Percentiles rank a stretch among this genome's conserved stretches.
Conservation (phyloP, 2,113 vertebrate genomes). For the Talpa occidentalis region DNA sequence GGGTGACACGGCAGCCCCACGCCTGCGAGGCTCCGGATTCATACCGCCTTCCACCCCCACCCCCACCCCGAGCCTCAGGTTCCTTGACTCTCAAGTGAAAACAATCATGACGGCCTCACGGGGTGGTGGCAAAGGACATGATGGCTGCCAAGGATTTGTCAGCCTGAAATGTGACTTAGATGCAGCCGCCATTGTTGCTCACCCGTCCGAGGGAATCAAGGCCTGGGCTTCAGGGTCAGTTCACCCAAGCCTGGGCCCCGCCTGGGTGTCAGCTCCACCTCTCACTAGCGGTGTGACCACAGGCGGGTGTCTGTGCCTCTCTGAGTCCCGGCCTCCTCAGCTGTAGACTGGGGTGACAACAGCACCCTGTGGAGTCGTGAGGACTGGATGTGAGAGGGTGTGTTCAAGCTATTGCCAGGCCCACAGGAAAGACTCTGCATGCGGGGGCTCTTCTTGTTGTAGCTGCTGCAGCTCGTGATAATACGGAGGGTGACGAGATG, state of each 20-base stretch:
- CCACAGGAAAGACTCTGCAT: neutral
- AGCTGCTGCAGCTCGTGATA: neutral
- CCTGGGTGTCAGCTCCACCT: neutral
- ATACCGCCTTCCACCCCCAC: neutral
- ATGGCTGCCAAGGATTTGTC: no score
- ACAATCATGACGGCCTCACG: neutral
- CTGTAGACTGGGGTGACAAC: neutral
- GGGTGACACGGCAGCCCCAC: neutral
- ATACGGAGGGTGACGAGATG: fast-evolving
- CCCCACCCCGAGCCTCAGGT: neutral
- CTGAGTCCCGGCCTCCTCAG: neutral
- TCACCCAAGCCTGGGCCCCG: neutral
- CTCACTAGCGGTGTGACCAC: neutral
- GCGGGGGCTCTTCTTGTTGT: fast-evolving
- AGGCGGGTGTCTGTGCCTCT: neutral
- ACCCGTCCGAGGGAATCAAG: neutral
- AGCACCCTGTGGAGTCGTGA: neutral
- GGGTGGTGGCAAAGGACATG: neutral
- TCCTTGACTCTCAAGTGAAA: neutral
- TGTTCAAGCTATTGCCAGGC: neutral
- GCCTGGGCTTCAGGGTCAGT: neutral
- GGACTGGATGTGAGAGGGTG: neutral
- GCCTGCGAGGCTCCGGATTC: neutral
- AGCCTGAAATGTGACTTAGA: neutral
- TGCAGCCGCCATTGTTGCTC: neutral